Base-by-base conservation (phyloP, 2,888 invertebrate species). In the Drosophila koepferae region DNA sequence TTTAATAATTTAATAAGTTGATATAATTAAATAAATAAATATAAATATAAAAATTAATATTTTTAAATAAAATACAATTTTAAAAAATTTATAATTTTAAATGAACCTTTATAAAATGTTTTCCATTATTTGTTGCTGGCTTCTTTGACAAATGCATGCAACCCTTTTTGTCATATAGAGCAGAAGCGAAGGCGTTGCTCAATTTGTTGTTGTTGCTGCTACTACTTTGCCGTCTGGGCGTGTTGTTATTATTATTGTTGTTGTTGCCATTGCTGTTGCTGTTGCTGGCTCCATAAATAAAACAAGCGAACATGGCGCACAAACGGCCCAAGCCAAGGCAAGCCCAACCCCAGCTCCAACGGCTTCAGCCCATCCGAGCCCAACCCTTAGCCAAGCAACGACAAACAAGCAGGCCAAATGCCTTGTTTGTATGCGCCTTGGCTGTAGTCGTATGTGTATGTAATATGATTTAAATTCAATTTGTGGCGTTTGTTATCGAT, bases 401-500 rank as follows among this genome's bases (percentile, higher is more conserved):
- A 70, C 54, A 51, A 70, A 66, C 48, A 67, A 60, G 55, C 51
- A 68, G 64, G 59, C 63, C 65, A 28, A 60, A 56, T n/a, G 46
- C 62, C 64, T 62, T 69, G 64, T 62, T 61, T 67, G 55, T 77
- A 63, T 61, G 63, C 55, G 48, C 34, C 62, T 60, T 70, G 60
- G 34, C 28, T 60, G 28, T 74, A 66, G 70, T 58, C 72, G 63
- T 67, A 5, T 67, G 31, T 68, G 34, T 56, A 59, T 87, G 88
- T 80, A 74, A 80, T 82, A 88, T 89, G 85, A 85, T 85, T 85
- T 86, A 86, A 86, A 86, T 86, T 86, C 85, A 86, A 86, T 86
- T 86, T 86, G 88, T 69, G 85, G 85, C 88, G 80, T 86, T 86
- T 86, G 90, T 86, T 86, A 86, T 86, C 85, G 85, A 86, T 86